A percentile compares a stretch with the other conserved stretches of the same genome.
These are phyloP conservation scores for Peromyscus eremicus DNA, from an alignment of 2,797 vertebrate genomes.

Conservation along the genomic window DNA sequence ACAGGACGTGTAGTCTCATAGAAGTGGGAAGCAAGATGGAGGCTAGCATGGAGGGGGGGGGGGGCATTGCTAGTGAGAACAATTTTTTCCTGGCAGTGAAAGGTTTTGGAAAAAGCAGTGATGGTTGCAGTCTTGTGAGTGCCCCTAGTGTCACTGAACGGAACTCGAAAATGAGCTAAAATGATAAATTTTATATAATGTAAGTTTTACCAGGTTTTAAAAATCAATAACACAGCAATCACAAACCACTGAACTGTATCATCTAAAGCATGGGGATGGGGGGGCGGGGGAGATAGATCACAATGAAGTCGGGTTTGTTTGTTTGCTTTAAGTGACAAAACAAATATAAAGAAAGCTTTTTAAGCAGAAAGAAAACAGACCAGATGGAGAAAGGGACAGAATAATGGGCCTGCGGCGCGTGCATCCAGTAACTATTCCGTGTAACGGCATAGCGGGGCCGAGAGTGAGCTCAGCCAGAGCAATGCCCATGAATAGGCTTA, in stretches of 20 bases:
- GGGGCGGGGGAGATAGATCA: background rate
- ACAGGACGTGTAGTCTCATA: fast-evolving
- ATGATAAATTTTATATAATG: background rate
- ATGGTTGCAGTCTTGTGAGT: background rate
- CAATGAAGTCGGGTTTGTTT: background rate
- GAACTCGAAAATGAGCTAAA: background rate
- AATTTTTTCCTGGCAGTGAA: background rate
- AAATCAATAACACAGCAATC: background rate
- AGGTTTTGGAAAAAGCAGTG: background rate
- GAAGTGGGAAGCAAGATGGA: background rate
- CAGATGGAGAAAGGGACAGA: background rate
- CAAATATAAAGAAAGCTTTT: background rate
- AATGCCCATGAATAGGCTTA: background rate
- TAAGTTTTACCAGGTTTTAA: slow-evolving; percentile 9
- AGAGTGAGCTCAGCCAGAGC: background rate
- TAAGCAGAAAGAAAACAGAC: background rate
- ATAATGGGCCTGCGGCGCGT: fast-evolving
- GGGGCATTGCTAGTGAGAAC: background rate
- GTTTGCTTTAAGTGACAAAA: background rate
- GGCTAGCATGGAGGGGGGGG: background rate
- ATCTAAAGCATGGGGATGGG: background rate
- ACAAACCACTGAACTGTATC: background rate
- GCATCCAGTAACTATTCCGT: fast-evolving
- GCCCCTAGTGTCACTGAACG: background rate
- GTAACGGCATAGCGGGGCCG: fast-evolving